A percentile compares a stretch with the other conserved stretches of the same genome.
Conservation (phyloP, 2,797 vertebrate genomes). For the Coilia nasus region DNA sequence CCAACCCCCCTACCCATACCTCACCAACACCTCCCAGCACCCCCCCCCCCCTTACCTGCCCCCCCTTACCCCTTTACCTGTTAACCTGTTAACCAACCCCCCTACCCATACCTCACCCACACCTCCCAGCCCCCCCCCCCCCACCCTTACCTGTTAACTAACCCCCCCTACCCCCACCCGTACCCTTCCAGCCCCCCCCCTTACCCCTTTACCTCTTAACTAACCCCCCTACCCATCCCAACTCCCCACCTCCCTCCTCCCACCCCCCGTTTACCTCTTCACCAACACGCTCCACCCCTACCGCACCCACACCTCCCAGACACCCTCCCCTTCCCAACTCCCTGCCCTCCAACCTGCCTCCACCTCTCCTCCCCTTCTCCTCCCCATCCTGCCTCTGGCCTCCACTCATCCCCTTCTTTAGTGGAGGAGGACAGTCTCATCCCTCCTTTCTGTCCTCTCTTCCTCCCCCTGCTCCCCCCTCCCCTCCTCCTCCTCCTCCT, state of each 20-base stretch:
- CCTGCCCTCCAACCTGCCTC: constrained; percentile 47
- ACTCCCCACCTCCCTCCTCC: not conserved
- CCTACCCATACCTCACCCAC: constrained; percentile 64
- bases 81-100: constrained; percentile 31
- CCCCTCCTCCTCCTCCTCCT: not conserved
- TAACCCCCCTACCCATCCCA: not conserved
- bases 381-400: constrained; percentile 62
- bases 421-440: constrained; percentile 79
- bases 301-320: constrained; percentile 50
- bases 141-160: constrained; percentile 14
- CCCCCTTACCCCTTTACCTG: constrained; percentile 23
- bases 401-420: constrained; percentile 76
- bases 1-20: constrained; percentile 58
- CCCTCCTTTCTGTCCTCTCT: constrained; percentile 76
- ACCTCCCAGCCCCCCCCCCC: constrained; percentile 19
- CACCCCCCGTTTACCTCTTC: no score
- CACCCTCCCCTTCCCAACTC: constrained; percentile 62
- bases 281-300: constrained; percentile 45
- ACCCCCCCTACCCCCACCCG: constrained; percentile 50
- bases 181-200: constrained; percentile 48
- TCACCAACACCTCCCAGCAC: no score
- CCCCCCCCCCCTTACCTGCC: constrained; percentile 49
- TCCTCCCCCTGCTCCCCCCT: constrained; percentile 68
- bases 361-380: not conserved
- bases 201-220: not conserved